Base-by-base conservation (phyloP, 2,797 vertebrate genomes). In the Siniperca undulata region DNA sequence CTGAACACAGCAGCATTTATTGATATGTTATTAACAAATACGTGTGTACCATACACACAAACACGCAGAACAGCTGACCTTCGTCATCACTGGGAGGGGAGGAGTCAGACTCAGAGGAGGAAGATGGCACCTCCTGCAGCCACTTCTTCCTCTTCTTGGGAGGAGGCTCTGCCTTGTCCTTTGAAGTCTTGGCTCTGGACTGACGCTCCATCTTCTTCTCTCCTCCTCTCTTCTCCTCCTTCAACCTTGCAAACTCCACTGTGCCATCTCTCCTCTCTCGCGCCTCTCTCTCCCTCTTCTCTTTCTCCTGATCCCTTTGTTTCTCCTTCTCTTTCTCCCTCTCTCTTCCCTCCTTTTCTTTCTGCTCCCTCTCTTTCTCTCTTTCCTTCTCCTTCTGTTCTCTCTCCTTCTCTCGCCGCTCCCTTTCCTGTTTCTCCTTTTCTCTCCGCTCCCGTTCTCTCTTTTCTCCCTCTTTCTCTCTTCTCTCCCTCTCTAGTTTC, bases 131-230 rank as follows among this genome's bases (percentile, higher is more conserved):
- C 84, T 97, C 97, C 74, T 97, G 97, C 55, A 97, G 91, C 97
- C 97, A 97, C 87, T 96, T 97, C 95, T 97, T 98, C 90, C 97
- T 97, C 89, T 97, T 98, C 83, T 96, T 96, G 0, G 94, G 81
- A 2, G 94, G 87, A 65, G 96, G 93, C 85, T 97, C 93, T 0
- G 90, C 30, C 70, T 94, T 91, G 46, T 96, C 96, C 90, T 92
- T 91, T 5, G 93, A 82, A 0, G 81, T 84, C 56, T 86, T 89
- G 34, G 80, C 81, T 59, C 95, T 96, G 60, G 94, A 64, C 14
- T 84, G 78, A 38, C 70, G n/a, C 59, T 89, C 83, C 42, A 77
- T 71, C 81, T 88, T 67, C 86, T 77, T 86, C 73, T 95, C 87
- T 84, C 82, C 86, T 86, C 40, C 84, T 92, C 90, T 94, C 92